phyloP scores from a whole-genome alignment of 2,888 invertebrate genomes.

The Cataglyphis albicans region DNA sequence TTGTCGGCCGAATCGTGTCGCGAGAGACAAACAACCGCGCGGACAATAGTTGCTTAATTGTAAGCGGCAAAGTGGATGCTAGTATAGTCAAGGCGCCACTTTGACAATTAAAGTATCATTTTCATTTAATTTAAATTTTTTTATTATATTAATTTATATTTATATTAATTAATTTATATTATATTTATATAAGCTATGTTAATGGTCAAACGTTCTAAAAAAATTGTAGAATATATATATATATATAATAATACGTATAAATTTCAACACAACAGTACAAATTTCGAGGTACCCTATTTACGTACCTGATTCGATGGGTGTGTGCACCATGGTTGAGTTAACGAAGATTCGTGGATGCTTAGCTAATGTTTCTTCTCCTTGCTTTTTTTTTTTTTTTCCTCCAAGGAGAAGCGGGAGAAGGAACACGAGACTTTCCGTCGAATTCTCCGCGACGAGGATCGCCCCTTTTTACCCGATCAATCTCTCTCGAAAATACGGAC shows the following conservation, averaged over 20 bases:
- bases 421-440: conserved; percentile 39
- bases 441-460: conserved; percentile 39
- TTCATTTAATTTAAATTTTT: background rate
- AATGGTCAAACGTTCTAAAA: background rate
- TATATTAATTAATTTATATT: no score
- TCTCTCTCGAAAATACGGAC: conserved; percentile 72
- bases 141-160: no score
- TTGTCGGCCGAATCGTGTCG: background rate
- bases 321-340: conserved; percentile 20
- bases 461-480: conserved; percentile 70
- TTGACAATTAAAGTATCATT: background rate
- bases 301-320: conserved; percentile 31
- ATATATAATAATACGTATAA: no score
- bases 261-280: no score
- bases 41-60: background rate
- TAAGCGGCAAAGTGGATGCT: conserved; percentile 3
- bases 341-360: conserved; percentile 38
- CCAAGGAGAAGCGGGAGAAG: conserved; percentile 10
- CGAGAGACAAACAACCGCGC: background rate
- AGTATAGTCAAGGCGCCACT: background rate
- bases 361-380: conserved; percentile 18
- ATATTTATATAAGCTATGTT: background rate
- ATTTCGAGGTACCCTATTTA: conserved; percentile 39
- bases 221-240: background rate
- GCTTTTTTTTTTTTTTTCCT: background rate